Evolutionary conservation across 2,797 vertebrate genomes (phyloP), one percentile per base, ranked within the genome.

Genomic region (Rallus crepitans): DNA sequence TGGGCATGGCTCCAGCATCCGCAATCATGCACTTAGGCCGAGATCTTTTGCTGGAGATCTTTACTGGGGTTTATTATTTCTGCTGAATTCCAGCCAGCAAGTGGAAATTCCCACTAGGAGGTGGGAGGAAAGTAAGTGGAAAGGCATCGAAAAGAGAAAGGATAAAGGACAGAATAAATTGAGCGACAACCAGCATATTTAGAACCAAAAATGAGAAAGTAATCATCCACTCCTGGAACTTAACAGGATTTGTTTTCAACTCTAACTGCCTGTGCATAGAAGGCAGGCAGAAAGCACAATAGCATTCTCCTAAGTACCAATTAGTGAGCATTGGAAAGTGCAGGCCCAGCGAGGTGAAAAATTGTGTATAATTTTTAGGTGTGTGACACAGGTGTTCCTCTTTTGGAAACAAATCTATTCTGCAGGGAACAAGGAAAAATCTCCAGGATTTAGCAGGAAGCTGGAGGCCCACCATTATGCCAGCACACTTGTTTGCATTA

Each of bases 231-330:
- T 92, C 79, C 65, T 79, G 77, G 66, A 96, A 92, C 72, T 83
- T 78, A 86, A 93, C 76, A 76, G 91, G 94, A 81, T 96, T 96
- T 96, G 81, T 93, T 95, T 95, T 95, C 81, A 90, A 95, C 59
- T 89, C 45, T 31, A 42, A 68, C 79, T 86, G 69, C 56, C 61
- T 88, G 35, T 37, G 79, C 17, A 2, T 45, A 69, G 90, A 93
- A 93, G 76, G 61, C 55, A 89, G 27, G 66, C 40, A 93, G 76
- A 91, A 89, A 91, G 57, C 57, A 91, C 61, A 94, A 86, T 53
- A 72, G 7, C 42, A 10, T 89, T 88, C 64, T 94, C 50, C 48
- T 82, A 96, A 92, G 82, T 79, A 91, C 69, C 76, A 95, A 66
- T 96, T 94, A 96, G 72, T 1, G 2, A 95, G n/a, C 39, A 15